Evolutionary conservation across 2,113 vertebrate species (phyloP).

Genomic region (Platysternon megacephalum): DNA sequence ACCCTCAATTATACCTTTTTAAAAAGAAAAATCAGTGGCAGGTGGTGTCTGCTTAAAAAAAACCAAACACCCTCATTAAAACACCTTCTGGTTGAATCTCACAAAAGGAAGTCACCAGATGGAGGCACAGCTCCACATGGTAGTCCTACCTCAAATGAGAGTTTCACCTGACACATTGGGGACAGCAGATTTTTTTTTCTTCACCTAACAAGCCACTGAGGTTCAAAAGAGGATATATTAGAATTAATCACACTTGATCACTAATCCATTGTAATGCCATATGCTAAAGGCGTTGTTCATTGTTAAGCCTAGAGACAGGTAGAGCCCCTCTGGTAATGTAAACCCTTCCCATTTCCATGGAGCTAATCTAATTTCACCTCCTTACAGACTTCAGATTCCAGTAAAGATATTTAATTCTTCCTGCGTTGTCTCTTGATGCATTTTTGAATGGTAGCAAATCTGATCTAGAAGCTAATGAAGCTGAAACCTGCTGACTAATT

Average conservation of each 20-base stretch:
- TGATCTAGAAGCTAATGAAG: constrained; percentile 79
- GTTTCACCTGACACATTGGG: constrained; percentile 80
- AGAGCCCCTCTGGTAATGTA: constrained; percentile 77
- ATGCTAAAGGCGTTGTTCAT: constrained; percentile 78
- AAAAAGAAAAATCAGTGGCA: constrained; percentile 81
- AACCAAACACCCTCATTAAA: constrained; percentile 77
- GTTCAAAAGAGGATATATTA: constrained; percentile 82
- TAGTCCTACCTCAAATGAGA: constrained; percentile 80
- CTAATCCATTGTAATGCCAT: constrained; percentile 81
- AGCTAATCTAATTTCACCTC: constrained; percentile 80
- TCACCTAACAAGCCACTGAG: constrained; percentile 76
- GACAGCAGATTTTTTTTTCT: constrained; percentile 70
- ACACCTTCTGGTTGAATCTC: constrained; percentile 84
- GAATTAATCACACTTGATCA: constrained; percentile 83
- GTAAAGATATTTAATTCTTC: constrained; percentile 78
- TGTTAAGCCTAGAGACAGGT: constrained; percentile 80
- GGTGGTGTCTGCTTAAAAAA: constrained; percentile 82
- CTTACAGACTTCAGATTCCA: constrained; percentile 77
- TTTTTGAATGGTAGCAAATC: constrained; percentile 80
- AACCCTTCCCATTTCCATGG: constrained; percentile 72
- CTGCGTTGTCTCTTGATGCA: constrained; percentile 74
- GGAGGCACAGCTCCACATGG: constrained; percentile 81
- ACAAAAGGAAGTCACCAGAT: constrained; percentile 84
- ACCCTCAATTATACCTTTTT: constrained; percentile 81
- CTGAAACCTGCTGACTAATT: constrained; percentile 80